These are phyloP conservation scores for Bos taurus DNA, from an alignment of 2,113 vertebrate genomes.

Conservation along the genomic window ARS-UCD2.0 NC_037332.1:15316001-15316500, in stretches of 20 bases:
- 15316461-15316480: not conserved
- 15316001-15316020: not conserved
- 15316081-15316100: not conserved
- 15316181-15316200: not conserved
- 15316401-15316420: not conserved
- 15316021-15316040: slow-evolving; percentile 10
- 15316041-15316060: slow-evolving; percentile 13
- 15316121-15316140: not conserved
- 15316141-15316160: not conserved
- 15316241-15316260: not conserved
- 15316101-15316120: not conserved
- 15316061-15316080: not conserved
- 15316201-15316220: not conserved
- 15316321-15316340: not conserved
- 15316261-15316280: not conserved
- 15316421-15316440: not conserved
- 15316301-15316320: not conserved
- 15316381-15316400: not conserved
- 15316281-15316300: not conserved
- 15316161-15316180: not conserved
- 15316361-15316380: not conserved
- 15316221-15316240: not conserved
- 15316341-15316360: not conserved
- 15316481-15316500: not conserved
- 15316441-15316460: not conserved